A percentile compares a stretch with the other conserved stretches of the same genome.
Evolutionary conservation across 2,888 invertebrate species (phyloP).

Genomic region (Agriopis leucophaearia): DNA sequence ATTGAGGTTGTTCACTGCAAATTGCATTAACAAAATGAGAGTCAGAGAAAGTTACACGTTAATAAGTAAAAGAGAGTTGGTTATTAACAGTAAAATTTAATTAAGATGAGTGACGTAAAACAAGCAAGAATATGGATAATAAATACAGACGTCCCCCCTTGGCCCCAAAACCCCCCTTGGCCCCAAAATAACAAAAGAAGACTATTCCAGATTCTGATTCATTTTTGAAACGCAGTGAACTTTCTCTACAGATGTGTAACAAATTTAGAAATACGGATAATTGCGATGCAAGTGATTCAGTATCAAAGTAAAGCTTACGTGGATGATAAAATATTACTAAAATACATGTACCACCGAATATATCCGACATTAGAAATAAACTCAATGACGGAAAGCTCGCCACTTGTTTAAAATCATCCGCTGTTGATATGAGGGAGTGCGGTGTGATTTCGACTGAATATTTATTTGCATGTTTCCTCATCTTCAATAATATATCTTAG

Average conservation of each 20-base stretch:
- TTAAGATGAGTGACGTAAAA: slow-evolving; percentile 52
- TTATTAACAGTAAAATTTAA: slow-evolving; percentile 47
- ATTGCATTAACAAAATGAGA: slow-evolving; percentile 32
- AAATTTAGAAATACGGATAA: slow-evolving; percentile 35
- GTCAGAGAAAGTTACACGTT: slow-evolving; percentile 38
- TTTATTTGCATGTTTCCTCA: slow-evolving; percentile 44
- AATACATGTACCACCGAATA: slow-evolving; percentile 26
- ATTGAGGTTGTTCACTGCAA: slow-evolving; percentile 27
- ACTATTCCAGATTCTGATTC: slow-evolving; percentile 54
- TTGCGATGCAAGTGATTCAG: slow-evolving; percentile 44
- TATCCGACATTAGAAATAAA: slow-evolving; percentile 43
- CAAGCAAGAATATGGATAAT: slow-evolving; percentile 40
- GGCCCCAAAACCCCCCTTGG: slow-evolving; percentile 56
- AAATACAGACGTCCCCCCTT: slow-evolving; percentile 50
- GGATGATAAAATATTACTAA: slow-evolving; percentile 37
- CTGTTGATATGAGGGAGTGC: slow-evolving; percentile 33
- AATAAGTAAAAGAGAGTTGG: slow-evolving; percentile 32
- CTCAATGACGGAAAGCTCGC: slow-evolving; percentile 42
- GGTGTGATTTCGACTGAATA: slow-evolving; percentile 38
- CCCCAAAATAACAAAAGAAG: slow-evolving; percentile 43
- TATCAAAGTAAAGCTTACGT: slow-evolving; percentile 36
- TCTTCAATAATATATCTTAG: slow-evolving; percentile 38
- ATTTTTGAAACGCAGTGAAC: slow-evolving; percentile 48
- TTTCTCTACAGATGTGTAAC: slow-evolving; percentile 52
- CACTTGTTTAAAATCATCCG: slow-evolving; percentile 37